Base-by-base conservation (phyloP, 1,140 invertebrate genomes). In the Mycetomoellerius zeteki region DNA sequence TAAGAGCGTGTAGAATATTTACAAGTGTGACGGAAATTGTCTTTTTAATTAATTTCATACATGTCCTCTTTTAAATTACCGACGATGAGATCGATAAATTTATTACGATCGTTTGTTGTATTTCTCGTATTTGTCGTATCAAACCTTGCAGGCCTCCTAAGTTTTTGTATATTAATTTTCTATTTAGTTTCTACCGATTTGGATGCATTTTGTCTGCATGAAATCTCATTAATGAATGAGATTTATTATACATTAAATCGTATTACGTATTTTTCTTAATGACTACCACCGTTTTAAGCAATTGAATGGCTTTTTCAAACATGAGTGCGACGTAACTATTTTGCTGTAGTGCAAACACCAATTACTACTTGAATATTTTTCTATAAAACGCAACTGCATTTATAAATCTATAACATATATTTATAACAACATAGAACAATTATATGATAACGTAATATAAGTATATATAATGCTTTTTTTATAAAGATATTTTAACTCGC, bases 21-120 rank as follows among this genome's bases (percentile, higher is more conserved):
- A 81, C 78, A 81, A 10, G 50, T 81, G 78, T 81, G 78, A 71
- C n/a, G 37, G 21, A 50, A 33, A 37, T 69, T 52, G 21, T 71
- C 21, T 27, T 43, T 67, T 69, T 47, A 58, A 65, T 67, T 65
- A 65, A 19, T 27, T 50, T 81, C 67, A 37, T 56, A n/a, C 30
- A 19, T 21, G 30, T 71, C 5, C 58, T 33, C 3, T 43, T 71
- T 56, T 37, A 43, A 71, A 60, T 56, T 71, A 72, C 19, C 47
- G 27, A 21, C 50, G 67, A 78, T 64, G 12, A 47, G 43, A 78
- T 65, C 72, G 14, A 43, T 50, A 12, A 21, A 65, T 76, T 30
- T 24, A 33, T 24, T 76, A 76, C 52, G 37, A 60, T 69, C 50
- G 33, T 37, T 43, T n/a, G n/a, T 43, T 37, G 37, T 37, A 37